Evolutionary conservation across 1,140 invertebrate genomes (phyloP), one percentile per base, ranked within the genome.

Genomic region (Tetragnatha versicolor): DNA sequence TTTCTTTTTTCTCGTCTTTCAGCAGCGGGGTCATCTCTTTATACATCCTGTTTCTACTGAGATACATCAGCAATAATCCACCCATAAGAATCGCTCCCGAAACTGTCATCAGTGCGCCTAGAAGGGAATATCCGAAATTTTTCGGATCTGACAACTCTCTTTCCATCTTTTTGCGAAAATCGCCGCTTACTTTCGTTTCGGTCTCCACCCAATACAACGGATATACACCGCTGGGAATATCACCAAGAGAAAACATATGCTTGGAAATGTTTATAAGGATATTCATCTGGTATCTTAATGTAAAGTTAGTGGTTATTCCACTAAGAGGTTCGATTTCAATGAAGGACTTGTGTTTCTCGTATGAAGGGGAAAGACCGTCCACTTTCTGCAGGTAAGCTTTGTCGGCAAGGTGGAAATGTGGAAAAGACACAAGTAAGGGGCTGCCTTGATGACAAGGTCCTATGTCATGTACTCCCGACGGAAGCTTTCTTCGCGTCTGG

Each of bases 361-460:
- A 12, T 29, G 47, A 31, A 10, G 42, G 42, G 14, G 47, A 7
- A 17, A 68, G 20, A 0, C 29, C 29, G 2, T 25, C 29, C 4
- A 68, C 6, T 22, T 14, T 12, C 2, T 20, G 4, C n/a, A 14
- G 9, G 0, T 17, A 22, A 3, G 12, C n/a, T 2, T 29, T 12
- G n/a, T 27, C 7, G 4, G 60, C 17, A 0, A 35, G 20, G 12
- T 31, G 49, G 45, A 47, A 68, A 29, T 68, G 63, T 9, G 63
- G 63, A 1, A 68, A 6, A 1, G 63, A 68, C 39, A 68, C 0
- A 2, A 68, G 88, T 14, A 93, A 85, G 0, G 93, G 93, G 0
- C 69, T 51, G 27, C 37, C 47, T 39, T 35, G 75, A 10, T 68
- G 79, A 35, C 79, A 80, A 25, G 79, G 17, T 25, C 79, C 49